A percentile compares a stretch with the other conserved stretches of the same genome.
Conservation (phyloP, 1,140 invertebrate species). For the Zophobas atratus region DNA sequence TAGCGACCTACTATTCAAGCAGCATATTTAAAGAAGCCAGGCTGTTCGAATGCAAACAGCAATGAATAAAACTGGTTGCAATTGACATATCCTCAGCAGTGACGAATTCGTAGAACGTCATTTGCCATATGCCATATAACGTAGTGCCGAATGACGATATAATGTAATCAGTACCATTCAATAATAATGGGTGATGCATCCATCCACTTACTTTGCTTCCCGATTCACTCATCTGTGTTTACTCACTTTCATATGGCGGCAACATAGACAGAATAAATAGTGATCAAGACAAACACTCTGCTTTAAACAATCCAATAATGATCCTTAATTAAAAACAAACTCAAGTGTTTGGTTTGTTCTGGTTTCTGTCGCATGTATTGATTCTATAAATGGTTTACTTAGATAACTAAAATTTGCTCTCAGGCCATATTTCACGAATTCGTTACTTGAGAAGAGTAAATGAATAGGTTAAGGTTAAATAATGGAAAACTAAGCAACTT, state of each 20-base stretch:
- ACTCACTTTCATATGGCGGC: conserved; percentile 40
- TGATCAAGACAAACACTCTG: conserved; percentile 47
- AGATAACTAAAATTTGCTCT: conserved; percentile 29
- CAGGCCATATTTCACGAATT: conserved; percentile 1
- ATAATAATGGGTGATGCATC: conserved; percentile 37
- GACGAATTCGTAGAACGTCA: conserved; percentile 16
- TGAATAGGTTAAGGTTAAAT: too few relatives aligned
- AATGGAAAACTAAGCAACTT: too few relatives aligned
- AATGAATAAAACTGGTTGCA: conserved; percentile 39
- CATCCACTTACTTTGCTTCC: conserved; percentile 21
- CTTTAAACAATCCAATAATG: conserved; percentile 45
- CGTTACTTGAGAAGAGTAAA: not conserved
- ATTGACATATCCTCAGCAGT: conserved; percentile 28
- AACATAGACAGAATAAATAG: conserved; percentile 40
- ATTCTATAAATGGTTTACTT: conserved; percentile 39
- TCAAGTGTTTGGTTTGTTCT: conserved; percentile 46
- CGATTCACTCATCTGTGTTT: conserved; percentile 32
- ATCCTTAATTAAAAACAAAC: conserved; percentile 55
- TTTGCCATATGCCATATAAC: conserved; percentile 21
- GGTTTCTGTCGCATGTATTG: conserved; percentile 45
- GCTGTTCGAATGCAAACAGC: conserved; percentile 28
- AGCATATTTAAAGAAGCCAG: conserved; percentile 33
- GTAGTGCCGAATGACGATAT: conserved; percentile 26
- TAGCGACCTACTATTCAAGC: conserved; percentile 33
- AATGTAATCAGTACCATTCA: conserved; percentile 29